phyloP scores from a whole-genome alignment of 1,140 invertebrate species.

The Bombus terrestris region DNA sequence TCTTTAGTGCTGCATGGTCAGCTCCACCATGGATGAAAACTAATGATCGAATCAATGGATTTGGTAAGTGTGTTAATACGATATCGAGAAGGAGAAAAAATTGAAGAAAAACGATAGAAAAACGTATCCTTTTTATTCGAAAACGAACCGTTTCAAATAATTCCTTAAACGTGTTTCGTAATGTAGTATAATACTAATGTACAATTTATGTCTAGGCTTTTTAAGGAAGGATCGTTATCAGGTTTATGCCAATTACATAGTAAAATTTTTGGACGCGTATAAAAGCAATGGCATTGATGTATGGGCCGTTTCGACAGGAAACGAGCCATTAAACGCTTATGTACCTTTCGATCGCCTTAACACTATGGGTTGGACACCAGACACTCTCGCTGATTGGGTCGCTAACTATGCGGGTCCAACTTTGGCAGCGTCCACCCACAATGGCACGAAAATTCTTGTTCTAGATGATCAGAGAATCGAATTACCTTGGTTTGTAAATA shows the following conservation, averaged over 20 bases:
- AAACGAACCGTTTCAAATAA: neutral
- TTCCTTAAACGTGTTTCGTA: neutral
- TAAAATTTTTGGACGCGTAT: conserved; percentile 86
- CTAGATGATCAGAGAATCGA: conserved; percentile 89
- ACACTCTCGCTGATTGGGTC: conserved; percentile 85
- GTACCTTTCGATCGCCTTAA: conserved; percentile 87
- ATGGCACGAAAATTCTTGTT: conserved; percentile 85
- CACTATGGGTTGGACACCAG: conserved; percentile 88
- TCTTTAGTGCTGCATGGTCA: conserved; percentile 91
- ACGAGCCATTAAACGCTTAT: conserved; percentile 86
- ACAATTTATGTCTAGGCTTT: conserved; percentile 70
- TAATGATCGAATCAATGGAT: conserved; percentile 82
- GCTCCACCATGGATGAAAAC: conserved; percentile 97
- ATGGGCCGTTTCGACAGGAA: conserved; percentile 87
- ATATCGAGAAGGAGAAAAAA: neutral
- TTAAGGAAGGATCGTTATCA: conserved; percentile 89
- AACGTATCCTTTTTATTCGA: neutral
- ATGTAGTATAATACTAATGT: neutral
- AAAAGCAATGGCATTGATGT: conserved; percentile 82
- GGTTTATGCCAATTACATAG: conserved; percentile 91
- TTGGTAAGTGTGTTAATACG: neutral
- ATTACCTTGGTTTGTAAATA: conserved; percentile 83
- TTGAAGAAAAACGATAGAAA: too few species aligned
- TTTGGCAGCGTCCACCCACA: conserved; percentile 83
- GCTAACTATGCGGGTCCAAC: conserved; percentile 87